Conservation (phyloP, 2,797 vertebrate species). For the Cossypha caffra region DNA sequence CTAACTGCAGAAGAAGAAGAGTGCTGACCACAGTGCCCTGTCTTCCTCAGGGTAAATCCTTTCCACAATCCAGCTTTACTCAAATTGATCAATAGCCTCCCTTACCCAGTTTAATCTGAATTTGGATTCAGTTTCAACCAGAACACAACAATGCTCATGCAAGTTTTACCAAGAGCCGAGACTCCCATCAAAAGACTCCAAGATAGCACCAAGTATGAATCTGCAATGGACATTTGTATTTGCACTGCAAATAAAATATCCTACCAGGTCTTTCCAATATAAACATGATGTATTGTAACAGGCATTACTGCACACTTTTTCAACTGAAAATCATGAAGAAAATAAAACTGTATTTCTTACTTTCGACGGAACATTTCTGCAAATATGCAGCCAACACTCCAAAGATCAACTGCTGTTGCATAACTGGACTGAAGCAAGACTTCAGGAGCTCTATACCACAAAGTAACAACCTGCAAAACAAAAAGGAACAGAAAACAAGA, state of each 20-base stretch:
- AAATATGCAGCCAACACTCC: constrained; percentile 93
- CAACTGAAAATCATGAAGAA: background rate
- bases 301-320: background rate
- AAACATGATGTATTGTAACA: background rate
- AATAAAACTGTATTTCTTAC: constrained; percentile 74
- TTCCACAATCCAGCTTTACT: background rate
- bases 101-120: background rate
- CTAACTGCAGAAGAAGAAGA: background rate
- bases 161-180: background rate
- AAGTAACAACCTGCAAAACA: constrained; percentile 87
- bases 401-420: constrained; percentile 91
- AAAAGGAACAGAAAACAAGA: background rate
- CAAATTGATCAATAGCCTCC: background rate
- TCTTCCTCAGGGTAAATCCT: background rate
- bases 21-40: background rate
- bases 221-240: background rate
- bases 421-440: constrained; percentile 92
- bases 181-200: background rate
- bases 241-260: background rate
- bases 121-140: background rate
- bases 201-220: background rate
- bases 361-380: constrained; percentile 92
- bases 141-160: background rate
- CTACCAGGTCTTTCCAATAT: background rate
- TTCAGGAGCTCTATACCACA: constrained; percentile 92